A percentile compares a stretch with the other conserved stretches of the same genome.
phyloP scores from a whole-genome alignment of 2,113 vertebrate genomes.

The Sprattus sprattus region DNA sequence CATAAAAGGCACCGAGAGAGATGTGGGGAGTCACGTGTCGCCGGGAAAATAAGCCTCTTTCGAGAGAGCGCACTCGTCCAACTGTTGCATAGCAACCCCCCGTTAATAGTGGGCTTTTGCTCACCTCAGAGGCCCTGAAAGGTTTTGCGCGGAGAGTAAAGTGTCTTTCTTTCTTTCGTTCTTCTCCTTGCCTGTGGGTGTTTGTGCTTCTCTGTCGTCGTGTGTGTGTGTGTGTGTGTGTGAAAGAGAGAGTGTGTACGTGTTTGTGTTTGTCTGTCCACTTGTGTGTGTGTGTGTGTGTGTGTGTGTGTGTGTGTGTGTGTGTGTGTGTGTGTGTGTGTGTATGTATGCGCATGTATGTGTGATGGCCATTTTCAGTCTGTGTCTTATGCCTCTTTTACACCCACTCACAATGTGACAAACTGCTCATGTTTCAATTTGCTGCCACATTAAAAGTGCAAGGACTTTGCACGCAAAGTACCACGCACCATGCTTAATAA shows the following conservation, averaged over 20 bases:
- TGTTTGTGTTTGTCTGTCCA: background rate
- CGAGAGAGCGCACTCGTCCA: conserved; percentile 32
- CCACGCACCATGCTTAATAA: conserved; percentile 2
- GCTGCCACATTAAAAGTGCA: background rate
- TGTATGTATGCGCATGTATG: background rate
- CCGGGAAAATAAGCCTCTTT: conserved; percentile 44
- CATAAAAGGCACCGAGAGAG: background rate
- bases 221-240: conserved; percentile 6
- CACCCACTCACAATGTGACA: background rate
- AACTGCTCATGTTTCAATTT: background rate
- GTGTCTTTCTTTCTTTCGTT: background rate
- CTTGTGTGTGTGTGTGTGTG: background rate
- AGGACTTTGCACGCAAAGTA: background rate
- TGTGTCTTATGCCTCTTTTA: background rate
- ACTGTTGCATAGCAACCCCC: conserved; percentile 71
- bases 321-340: conserved; percentile 14
- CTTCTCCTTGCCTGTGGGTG: background rate
- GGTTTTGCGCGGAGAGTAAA: background rate
- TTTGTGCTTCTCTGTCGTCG: background rate
- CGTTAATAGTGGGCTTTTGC: conserved; percentile 44
- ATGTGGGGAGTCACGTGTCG: background rate
- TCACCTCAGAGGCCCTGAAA: conserved; percentile 27
- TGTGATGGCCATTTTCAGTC: too few species aligned
- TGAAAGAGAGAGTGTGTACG: background rate
- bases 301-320: background rate